Conservation (phyloP, 2,888 invertebrate genomes). For the Camponotus fellah region DNA sequence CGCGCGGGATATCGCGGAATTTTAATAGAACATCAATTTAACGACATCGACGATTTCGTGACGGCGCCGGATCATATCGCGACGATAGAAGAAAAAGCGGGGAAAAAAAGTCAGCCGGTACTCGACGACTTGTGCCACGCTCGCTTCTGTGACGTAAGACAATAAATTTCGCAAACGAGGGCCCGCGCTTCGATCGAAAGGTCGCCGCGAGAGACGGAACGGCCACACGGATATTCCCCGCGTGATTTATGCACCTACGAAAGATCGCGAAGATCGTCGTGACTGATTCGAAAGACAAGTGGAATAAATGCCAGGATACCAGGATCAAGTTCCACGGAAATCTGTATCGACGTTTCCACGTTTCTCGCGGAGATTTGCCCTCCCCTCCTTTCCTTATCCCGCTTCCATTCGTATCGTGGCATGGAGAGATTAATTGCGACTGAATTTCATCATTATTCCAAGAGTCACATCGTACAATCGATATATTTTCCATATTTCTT, state of each 20-base stretch:
- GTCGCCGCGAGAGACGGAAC: slow-evolving; percentile 70
- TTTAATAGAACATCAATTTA: slow-evolving; percentile 68
- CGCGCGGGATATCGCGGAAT: slow-evolving; percentile 63
- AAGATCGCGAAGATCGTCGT: slow-evolving; percentile 71
- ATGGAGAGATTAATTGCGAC: slow-evolving; percentile 1
- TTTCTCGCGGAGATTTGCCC: slow-evolving; percentile 16
- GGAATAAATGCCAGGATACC: slow-evolving; percentile 72
- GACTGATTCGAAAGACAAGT: slow-evolving; percentile 71
- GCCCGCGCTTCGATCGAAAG: slow-evolving; percentile 64
- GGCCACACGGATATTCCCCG: slow-evolving; percentile 64
- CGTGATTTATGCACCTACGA: slow-evolving; percentile 71
- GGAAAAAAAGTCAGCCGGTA: slow-evolving; percentile 1
- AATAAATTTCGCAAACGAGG: slow-evolving; percentile 75
- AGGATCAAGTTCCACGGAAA: slow-evolving; percentile 65
- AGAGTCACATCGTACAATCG: background rate
- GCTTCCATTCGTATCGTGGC: background rate
- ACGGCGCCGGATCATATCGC: slow-evolving; percentile 37
- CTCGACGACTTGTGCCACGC: slow-evolving; percentile 51
- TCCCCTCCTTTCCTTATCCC: background rate
- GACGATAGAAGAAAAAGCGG: background rate
- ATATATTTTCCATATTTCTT: background rate
- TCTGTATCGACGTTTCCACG: slow-evolving; percentile 60
- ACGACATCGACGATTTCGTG: slow-evolving; percentile 44
- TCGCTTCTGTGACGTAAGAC: slow-evolving; percentile 69
- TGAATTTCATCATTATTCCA: background rate